phyloP scores from a whole-genome alignment of 2,797 vertebrate genomes.

The Carcharodon carcharias region DNA sequence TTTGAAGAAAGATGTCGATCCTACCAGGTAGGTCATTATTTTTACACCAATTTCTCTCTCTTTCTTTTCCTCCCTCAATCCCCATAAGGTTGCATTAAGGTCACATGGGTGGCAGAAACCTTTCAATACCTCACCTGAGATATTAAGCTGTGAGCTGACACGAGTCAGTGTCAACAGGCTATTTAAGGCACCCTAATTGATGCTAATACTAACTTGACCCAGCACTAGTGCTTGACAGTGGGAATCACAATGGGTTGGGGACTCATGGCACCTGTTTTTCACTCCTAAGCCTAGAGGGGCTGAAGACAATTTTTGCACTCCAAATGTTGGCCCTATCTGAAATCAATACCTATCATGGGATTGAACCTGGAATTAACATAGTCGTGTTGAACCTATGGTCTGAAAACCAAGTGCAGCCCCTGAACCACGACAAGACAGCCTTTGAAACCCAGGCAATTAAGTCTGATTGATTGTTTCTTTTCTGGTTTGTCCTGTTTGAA shows the following conservation, averaged over 20 bases:
- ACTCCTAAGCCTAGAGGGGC: background rate
- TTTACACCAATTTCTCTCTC: background rate
- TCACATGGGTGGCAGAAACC: background rate
- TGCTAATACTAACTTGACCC: background rate
- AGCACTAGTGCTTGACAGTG: background rate
- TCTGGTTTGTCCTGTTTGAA: background rate
- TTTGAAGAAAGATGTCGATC: slow-evolving; percentile 13
- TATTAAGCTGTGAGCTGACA: background rate
- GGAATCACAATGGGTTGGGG: background rate
- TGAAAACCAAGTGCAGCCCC: background rate
- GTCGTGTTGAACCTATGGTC: background rate
- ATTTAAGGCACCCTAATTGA: background rate
- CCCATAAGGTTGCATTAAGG: background rate
- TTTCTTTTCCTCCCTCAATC: background rate
- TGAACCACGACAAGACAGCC: background rate
- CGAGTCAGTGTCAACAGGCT: background rate
- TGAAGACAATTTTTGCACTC: background rate
- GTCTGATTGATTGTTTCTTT: background rate
- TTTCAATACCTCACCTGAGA: background rate
- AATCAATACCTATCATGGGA: background rate
- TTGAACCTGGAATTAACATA: background rate
- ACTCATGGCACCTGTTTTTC: background rate
- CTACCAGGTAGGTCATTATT: background rate
- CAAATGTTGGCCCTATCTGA: background rate
- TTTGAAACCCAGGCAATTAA: background rate